Evolutionary conservation across 37 sponge, comb jelly and placozoan genomes (phyloP).

Genomic region (Lycopodina hypogea): DNA sequence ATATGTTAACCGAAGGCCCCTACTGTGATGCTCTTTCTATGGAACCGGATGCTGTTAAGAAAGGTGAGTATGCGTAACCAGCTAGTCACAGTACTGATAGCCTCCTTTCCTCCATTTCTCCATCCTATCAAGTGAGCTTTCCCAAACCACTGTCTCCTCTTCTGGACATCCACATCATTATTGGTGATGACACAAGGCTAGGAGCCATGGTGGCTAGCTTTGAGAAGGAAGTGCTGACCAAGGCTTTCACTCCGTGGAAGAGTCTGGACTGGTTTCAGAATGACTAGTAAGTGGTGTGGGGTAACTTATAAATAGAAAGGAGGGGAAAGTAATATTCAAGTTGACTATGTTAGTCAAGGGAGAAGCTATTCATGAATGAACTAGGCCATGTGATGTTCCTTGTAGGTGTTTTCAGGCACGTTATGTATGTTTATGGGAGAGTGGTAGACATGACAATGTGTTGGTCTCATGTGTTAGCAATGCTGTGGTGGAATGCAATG

Average conservation of each 20-base stretch:
- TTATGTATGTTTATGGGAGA: too few species aligned
- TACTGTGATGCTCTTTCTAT: constrained; percentile 2
- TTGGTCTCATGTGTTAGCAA: too few species aligned
- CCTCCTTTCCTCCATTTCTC: constrained; percentile 2
- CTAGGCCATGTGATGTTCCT: too few species aligned
- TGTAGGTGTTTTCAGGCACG: too few species aligned
- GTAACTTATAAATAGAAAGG: too few species aligned
- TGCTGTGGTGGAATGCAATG: too few species aligned
- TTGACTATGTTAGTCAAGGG: neutral
- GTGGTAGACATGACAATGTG: too few species aligned
- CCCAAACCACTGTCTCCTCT: constrained; percentile 56
- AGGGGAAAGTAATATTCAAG: neutral
- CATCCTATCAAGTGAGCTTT: constrained; percentile 27
- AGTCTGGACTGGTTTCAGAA: constrained; percentile 63
- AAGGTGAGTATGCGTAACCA: neutral
- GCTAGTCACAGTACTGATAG: too few species aligned
- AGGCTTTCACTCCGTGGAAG: constrained; percentile 37
- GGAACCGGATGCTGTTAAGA: neutral
- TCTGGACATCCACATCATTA: constrained; percentile 72
- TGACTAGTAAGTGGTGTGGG: constrained; percentile 71
- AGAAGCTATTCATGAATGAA: too few species aligned
- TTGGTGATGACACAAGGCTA: constrained; percentile 47
- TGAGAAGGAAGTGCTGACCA: constrained; percentile 17
- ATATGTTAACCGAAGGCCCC: neutral
- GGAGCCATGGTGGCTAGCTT: constrained; percentile 37